These are phyloP conservation scores for Aspidapion aeneum DNA, from an alignment of 2,888 invertebrate genomes.

Conservation along the genomic window DNA sequence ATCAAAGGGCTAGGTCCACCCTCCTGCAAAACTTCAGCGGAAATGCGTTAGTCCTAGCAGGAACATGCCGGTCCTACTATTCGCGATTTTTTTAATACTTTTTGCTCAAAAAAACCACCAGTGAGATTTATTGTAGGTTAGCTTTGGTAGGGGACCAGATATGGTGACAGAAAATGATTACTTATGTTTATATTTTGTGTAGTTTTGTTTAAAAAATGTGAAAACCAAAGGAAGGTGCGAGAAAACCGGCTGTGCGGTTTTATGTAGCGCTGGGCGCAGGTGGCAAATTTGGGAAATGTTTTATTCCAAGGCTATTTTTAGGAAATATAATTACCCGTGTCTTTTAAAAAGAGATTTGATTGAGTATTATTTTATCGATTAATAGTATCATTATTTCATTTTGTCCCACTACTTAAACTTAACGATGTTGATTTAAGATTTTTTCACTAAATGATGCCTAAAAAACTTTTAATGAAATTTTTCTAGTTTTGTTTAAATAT, in stretches of 20 bases:
- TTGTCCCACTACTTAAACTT: too few relatives aligned
- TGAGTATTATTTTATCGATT: too few relatives aligned
- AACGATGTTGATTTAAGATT: too few relatives aligned
- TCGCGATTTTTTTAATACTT: constrained; percentile 24
- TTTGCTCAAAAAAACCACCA: constrained; percentile 22
- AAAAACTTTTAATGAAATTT: too few relatives aligned
- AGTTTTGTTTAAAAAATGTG: not conserved
- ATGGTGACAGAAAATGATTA: constrained; percentile 48
- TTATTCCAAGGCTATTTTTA: too few relatives aligned
- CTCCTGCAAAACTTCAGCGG: too few relatives aligned
- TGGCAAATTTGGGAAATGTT: not conserved
- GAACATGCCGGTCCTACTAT: constrained; percentile 32
- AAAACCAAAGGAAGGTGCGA: not conserved
- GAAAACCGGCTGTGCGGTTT: not conserved
- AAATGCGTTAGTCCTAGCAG: constrained; percentile 37
- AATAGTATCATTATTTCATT: too few relatives aligned
- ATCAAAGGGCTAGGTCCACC: too few relatives aligned
- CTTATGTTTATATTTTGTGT: constrained; percentile 31
- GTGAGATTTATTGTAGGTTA: constrained; percentile 14
- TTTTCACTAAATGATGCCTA: too few relatives aligned
- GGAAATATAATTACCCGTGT: too few relatives aligned
- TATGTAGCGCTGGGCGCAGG: not conserved
- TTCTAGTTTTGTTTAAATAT: too few relatives aligned
- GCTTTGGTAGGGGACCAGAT: constrained; percentile 25
- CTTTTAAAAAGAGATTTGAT: too few relatives aligned